phyloP scores from a whole-genome alignment of 2,888 invertebrate species.

The Brachyptera risi region DNA sequence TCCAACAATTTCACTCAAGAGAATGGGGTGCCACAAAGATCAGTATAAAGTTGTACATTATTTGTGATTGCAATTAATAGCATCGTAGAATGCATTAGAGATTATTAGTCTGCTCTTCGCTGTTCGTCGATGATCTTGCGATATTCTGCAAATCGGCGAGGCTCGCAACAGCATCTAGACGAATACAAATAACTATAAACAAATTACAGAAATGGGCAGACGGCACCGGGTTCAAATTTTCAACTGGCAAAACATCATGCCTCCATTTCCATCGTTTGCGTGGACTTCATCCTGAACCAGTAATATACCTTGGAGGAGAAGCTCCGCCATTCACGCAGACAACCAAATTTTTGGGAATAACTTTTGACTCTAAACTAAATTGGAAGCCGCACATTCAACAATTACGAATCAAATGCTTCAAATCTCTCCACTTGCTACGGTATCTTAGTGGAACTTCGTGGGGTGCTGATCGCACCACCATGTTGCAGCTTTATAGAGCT shows the following conservation, averaged over 20 bases:
- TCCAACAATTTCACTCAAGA: too few species aligned
- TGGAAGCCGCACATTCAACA: too few species aligned
- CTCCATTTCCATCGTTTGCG: constrained; percentile 15
- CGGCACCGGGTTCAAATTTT: constrained; percentile 15
- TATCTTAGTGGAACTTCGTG: too few species aligned
- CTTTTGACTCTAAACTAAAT: too few species aligned
- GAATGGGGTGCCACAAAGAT: constrained; percentile 27
- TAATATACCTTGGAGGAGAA: constrained; percentile 11
- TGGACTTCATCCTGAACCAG: constrained; percentile 4
- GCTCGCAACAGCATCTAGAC: not conserved
- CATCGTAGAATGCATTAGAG: not conserved
- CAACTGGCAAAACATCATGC: constrained; percentile 5
- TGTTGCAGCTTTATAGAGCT: too few species aligned
- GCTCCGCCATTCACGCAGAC: too few species aligned
- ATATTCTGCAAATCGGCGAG: too few species aligned
- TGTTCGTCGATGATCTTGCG: constrained; percentile 22
- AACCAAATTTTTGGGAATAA: too few species aligned
- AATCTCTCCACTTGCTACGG: too few species aligned
- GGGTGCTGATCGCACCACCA: too few species aligned
- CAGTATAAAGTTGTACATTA: constrained; percentile 20
- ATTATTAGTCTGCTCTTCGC: constrained; percentile 2
- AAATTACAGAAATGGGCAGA: constrained; percentile 6
- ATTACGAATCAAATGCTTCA: too few species aligned
- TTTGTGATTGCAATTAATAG: constrained; percentile 24
- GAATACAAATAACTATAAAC: constrained; percentile 12